Evolutionary conservation across 2,888 invertebrate genomes (phyloP).

Genomic region (Ormia ochracea): DNA sequence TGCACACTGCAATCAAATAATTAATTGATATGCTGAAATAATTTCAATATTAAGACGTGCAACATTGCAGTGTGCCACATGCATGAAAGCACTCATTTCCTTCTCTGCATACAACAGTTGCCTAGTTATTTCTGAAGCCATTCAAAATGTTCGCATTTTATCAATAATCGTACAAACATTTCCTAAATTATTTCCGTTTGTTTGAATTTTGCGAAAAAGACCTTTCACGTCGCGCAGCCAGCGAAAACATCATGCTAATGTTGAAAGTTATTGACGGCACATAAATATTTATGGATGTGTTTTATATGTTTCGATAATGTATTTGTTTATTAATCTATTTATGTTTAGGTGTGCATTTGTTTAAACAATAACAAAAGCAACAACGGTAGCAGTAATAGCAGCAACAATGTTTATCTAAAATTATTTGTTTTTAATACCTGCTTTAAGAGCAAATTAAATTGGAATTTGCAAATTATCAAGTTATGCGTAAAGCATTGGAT

Average conservation of each 20-base stretch:
- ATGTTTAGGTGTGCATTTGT: too few species aligned
- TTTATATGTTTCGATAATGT: neutral
- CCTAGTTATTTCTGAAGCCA: too few species aligned
- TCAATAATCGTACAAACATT: slow-evolving; percentile 10
- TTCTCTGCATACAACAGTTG: neutral
- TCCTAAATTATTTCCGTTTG: slow-evolving; percentile 33
- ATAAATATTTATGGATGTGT: slow-evolving; percentile 20
- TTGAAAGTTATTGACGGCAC: slow-evolving; percentile 29
- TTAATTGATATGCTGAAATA: too few species aligned
- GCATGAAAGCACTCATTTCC: neutral
- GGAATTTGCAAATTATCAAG: slow-evolving; percentile 41
- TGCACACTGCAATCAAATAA: too few species aligned
- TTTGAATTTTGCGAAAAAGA: slow-evolving; percentile 11
- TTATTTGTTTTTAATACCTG: slow-evolving; percentile 48
- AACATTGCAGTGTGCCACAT: neutral
- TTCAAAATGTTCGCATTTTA: neutral
- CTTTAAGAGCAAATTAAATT: slow-evolving; percentile 39
- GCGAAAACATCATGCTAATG: slow-evolving; percentile 22
- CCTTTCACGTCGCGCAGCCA: neutral
- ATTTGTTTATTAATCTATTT: slow-evolving; percentile 5
- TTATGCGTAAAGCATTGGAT: slow-evolving; percentile 36
- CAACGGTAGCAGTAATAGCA: neutral
- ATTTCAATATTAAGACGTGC: too few species aligned
- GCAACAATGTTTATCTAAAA: slow-evolving; percentile 39
- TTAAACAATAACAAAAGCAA: neutral